Evolutionary conservation across 2,113 vertebrate genomes (phyloP).

Genomic region (Pogona vitticeps): DNA sequence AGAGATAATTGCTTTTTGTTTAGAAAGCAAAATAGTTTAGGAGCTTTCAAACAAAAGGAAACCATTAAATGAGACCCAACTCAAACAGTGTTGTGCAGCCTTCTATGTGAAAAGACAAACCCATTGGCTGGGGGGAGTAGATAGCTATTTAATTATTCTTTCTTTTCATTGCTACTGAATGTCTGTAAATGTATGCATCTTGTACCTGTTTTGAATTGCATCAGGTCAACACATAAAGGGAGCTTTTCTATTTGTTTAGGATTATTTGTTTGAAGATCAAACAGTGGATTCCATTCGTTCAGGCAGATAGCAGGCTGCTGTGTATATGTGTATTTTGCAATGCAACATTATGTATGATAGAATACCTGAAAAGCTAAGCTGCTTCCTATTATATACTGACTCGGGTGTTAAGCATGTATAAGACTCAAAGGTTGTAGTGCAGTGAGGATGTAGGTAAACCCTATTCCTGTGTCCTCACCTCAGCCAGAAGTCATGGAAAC

Average conservation of each 20-base stretch:
- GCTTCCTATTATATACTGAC: too few relatives aligned
- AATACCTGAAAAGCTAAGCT: not conserved
- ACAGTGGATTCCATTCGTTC: not conserved
- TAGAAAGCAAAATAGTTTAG: not conserved
- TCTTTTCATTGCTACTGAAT: not conserved
- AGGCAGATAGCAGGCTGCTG: not conserved
- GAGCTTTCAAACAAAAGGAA: constrained; percentile 7
- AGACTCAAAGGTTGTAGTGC: too few relatives aligned
- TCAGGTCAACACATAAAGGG: constrained; percentile 7
- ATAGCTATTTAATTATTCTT: constrained; percentile 14
- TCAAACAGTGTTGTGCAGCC: not conserved
- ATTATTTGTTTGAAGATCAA: not conserved
- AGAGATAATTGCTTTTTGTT: constrained; percentile 18
- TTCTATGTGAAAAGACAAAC: not conserved
- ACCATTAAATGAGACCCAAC: constrained; percentile 11
- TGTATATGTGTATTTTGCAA: not conserved
- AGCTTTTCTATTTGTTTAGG: not conserved
- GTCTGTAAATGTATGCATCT: not conserved
- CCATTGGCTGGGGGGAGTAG: not conserved
- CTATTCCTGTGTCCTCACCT: too few relatives aligned
- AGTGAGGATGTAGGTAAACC: too few relatives aligned
- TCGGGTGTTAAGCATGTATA: too few relatives aligned
- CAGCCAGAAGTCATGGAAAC: too few relatives aligned
- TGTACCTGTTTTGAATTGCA: not conserved
- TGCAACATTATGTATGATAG: not conserved